Base-by-base conservation (phyloP, 2,888 invertebrate genomes). In the Pardosa pseudoannulata region DNA sequence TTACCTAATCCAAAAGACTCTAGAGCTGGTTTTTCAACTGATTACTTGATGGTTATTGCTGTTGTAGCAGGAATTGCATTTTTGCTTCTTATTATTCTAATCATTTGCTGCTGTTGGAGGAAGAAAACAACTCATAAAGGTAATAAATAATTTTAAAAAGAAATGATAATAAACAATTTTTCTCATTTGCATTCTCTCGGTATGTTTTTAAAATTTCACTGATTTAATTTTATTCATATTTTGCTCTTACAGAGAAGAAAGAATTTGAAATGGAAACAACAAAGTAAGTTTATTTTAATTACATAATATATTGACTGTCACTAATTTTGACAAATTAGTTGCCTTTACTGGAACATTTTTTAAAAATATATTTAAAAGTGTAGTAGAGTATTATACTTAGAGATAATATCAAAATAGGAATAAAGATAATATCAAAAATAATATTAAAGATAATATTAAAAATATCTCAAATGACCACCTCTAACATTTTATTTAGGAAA, bases 261-360 rank as follows among this genome's bases (percentile, higher is more conserved):
- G 96, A 97, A 91, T 96, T 96, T 91, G 97, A 97, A 93, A 96
- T 96, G 95, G 96, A 96, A 71, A 89, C 90, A 32, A 89, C 90
- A 28, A 89, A 89, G 83, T 89, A 78, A 89, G 88, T 79, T 41
- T 16, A 1, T 31, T 64, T 68, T 76, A n/a, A 28, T 29, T 39
- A 19, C 29, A 62, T 27, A 1, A 11, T 9, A 62, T 23, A 62
- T 27, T 62, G 0, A 1, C 23, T 62, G n/a, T 36, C n/a, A n/a
- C n/a, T n/a, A n/a, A n/a, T n/a, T n/a, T n/a, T n/a, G n/a, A n/a
- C n/a, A n/a, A n/a, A n/a, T n/a, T n/a, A n/a, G n/a, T n/a, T n/a
- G n/a, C n/a, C n/a, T n/a, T n/a, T n/a, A n/a, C n/a, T n/a, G n/a
- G n/a, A n/a, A n/a, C n/a, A n/a, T n/a, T n/a, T n/a, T n/a, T n/a